A percentile compares a stretch with the other conserved stretches of the same genome.
Evolutionary conservation across 2,888 invertebrate species (phyloP).

Genomic region (Caenorhabditis sp.): DNA sequence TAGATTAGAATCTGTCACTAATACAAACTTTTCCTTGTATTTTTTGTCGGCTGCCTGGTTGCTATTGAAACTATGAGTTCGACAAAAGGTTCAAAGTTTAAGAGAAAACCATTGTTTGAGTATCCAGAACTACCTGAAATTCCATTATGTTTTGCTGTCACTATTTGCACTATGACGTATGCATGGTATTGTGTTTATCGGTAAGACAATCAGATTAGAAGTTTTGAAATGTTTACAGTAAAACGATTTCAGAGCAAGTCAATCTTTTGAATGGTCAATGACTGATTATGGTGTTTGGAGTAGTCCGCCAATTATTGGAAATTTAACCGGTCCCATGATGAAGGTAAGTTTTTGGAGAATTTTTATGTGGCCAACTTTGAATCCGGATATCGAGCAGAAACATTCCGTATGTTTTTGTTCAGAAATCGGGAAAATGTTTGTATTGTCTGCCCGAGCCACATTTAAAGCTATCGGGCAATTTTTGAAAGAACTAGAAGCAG

Average conservation of each 20-base stretch:
- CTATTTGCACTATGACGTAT: slow-evolving; percentile 55
- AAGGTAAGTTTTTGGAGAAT: slow-evolving; percentile 51
- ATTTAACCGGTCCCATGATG: slow-evolving; percentile 39
- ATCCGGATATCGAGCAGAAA: no score
- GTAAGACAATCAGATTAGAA: not conserved
- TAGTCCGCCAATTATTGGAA: slow-evolving; percentile 37
- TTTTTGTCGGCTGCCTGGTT: not conserved
- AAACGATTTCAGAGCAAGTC: slow-evolving; percentile 38
- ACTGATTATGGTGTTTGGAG: slow-evolving; percentile 46
- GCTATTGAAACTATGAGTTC: not conserved
- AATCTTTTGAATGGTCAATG: slow-evolving; percentile 40
- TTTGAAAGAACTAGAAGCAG: not conserved
- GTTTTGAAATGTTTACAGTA: no score
- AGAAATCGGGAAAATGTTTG: no score
- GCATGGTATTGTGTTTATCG: slow-evolving; percentile 47
- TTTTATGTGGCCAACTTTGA: not conserved
- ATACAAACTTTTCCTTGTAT: not conserved
- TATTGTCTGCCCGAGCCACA: no score
- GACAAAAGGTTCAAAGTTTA: not conserved
- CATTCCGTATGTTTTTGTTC: no score
- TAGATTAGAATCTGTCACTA: slow-evolving; percentile 6
- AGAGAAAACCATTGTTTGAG: slow-evolving; percentile 43
- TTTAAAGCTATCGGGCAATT: no score
- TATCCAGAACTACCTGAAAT: slow-evolving; percentile 68
- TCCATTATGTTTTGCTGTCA: slow-evolving; percentile 57